A percentile compares a stretch with the other conserved stretches of the same genome.
These are phyloP conservation scores for Amphimallon solstitiale DNA, from an alignment of 2,888 invertebrate species.

Conservation along the genomic window DNA sequence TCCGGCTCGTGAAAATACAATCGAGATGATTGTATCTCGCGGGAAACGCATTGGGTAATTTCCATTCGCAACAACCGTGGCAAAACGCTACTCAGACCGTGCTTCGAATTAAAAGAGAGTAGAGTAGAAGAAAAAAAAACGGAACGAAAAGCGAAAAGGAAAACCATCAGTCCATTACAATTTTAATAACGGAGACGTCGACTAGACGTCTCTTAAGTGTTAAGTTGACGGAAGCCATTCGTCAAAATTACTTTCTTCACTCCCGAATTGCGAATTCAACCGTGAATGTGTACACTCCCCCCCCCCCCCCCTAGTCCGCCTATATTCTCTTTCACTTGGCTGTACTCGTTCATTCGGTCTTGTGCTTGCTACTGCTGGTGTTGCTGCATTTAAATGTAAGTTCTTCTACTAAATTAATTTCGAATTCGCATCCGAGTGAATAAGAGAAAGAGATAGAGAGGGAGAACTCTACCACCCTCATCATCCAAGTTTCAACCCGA, in stretches of 20 bases:
- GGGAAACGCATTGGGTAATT: no score
- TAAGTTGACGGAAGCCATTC: constrained; percentile 19
- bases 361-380: no score
- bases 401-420: constrained; percentile 59
- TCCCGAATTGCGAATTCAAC: constrained; percentile 12
- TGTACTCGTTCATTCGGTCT: constrained; percentile 11
- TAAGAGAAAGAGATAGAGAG: no score
- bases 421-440: constrained; percentile 51
- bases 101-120: no score
- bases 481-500: constrained; percentile 41
- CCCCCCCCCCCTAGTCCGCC: background rate
- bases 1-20: no score
- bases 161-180: no score
- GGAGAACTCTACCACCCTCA: no score
- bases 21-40: no score
- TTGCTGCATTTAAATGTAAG: constrained; percentile 51
- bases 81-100: no score
- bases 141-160: no score
- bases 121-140: no score
- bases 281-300: constrained; percentile 7
- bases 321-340: background rate
- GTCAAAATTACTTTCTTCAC: constrained; percentile 31
- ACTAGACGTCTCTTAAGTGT: constrained; percentile 18
- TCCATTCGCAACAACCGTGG: no score
- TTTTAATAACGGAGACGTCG: constrained; percentile 4